Conservation (phyloP, 2,113 vertebrate species). For the Myrmecobius fasciatus region DNA sequence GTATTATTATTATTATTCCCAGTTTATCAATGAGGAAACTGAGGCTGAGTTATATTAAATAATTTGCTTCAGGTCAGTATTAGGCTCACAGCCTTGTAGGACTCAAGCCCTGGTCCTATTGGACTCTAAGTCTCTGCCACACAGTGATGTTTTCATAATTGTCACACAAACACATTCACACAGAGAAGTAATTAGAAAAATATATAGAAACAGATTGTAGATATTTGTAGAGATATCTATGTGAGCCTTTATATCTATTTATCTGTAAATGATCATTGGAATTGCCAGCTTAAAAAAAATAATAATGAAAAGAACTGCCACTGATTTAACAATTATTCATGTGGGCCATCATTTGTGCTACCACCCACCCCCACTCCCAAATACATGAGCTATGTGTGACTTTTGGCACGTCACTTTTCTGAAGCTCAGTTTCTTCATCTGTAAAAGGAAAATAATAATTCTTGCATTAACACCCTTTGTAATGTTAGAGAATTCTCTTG, state of each 20-base stretch:
- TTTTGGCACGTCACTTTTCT: background rate
- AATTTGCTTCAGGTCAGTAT: background rate
- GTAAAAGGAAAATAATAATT: background rate
- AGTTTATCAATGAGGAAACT: background rate
- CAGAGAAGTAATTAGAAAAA: background rate
- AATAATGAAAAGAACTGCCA: background rate
- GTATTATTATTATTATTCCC: background rate
- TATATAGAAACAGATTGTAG: background rate
- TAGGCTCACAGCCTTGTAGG: background rate
- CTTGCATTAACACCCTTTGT: background rate
- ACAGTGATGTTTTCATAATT: background rate
- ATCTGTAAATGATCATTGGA: background rate
- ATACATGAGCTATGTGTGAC: background rate
- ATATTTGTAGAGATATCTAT: background rate
- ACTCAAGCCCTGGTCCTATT: background rate
- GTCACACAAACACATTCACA: background rate
- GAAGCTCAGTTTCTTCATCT: background rate
- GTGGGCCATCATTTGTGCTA: background rate
- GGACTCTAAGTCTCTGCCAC: background rate
- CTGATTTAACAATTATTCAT: background rate
- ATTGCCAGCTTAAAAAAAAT: background rate
- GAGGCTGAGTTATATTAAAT: background rate
- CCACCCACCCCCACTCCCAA: background rate
- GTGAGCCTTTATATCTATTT: background rate
- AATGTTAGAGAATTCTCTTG: background rate